Evolutionary conservation across 2,888 invertebrate species (phyloP), one percentile per base, ranked within the genome.

Genomic region (Dicyrtomina minuta): DNA sequence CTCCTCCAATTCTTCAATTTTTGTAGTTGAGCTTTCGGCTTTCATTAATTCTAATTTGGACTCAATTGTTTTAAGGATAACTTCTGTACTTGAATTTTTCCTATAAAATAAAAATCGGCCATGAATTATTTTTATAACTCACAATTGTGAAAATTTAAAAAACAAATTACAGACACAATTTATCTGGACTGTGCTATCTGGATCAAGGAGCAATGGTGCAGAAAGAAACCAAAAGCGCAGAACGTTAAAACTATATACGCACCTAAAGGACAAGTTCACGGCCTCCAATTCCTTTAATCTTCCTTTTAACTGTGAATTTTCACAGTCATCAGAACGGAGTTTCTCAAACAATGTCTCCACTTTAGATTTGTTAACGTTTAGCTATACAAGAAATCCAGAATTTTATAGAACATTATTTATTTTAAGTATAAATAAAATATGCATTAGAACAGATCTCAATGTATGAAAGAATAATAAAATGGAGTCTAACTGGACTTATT

Each of bases 281-380:
- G 49, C 49, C 44, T 61, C 68, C 24, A 68, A 10, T 60, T 68
- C 68, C 22, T 41, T 49, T 39, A 68, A 33, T 68, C 68, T 59
- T 51, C 68, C 68, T 39, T 68, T 68, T 15, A 68, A 26, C 39
- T 68, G 61, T n/a, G 41, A 51, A 46, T 68, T 68, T 43, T 61
- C 61, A 44, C 61, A 68, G n/a, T 68, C 68, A 43, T 51, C 61
- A 15, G 43, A 5, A 17, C 68, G 61, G 26, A 68, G 33, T 55
- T 49, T 68, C n/a, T 68, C 68, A 1, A 53, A 26, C 44, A 68
- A 44, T 8, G 53, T 51, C 15, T 68, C 55, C 33, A 68, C 68
- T 44, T 53, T 61, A 10, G 55, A 53, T 53, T 55, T 68, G 10
- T 68, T 22, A 3, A 51, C 12, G 26, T 61, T 60, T 22, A 68